Conservation (phyloP, 2,888 invertebrate species). For the Nemotelus nigrinus region DNA sequence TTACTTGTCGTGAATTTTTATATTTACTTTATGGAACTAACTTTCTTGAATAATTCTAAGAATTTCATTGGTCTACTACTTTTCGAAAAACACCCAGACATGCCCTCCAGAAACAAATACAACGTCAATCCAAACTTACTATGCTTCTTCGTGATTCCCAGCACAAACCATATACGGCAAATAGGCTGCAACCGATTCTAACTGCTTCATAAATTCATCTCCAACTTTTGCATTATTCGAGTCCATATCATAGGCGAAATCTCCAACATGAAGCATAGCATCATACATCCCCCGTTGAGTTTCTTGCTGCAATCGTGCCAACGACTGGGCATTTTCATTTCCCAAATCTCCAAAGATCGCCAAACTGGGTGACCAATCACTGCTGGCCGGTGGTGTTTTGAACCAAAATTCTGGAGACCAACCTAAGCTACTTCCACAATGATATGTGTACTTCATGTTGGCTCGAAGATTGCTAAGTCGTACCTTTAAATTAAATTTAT, state of each 20-base stretch:
- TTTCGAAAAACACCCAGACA: too few relatives aligned
- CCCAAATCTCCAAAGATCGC: constrained; percentile 96
- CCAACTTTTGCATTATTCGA: constrained; percentile 82
- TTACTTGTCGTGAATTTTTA: too few relatives aligned
- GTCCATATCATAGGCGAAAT: constrained; percentile 95
- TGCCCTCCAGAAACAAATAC: too few relatives aligned
- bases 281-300: constrained; percentile 83
- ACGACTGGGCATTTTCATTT: constrained; percentile 85
- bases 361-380: constrained; percentile 80
- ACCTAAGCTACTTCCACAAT: constrained; percentile 80
- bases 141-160: constrained; percentile 90
- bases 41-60: too few relatives aligned
- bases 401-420: constrained; percentile 87
- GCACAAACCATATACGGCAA: constrained; percentile 93
- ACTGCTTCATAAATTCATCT: constrained; percentile 92
- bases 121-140: constrained; percentile 68
- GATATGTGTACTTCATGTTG: constrained; percentile 78
- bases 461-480: constrained; percentile 70
- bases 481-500: constrained; percentile 55
- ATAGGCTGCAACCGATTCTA: constrained; percentile 87
- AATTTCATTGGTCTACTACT: too few relatives aligned
- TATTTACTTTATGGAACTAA: too few relatives aligned
- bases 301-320: constrained; percentile 85
- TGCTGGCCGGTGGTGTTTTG: constrained; percentile 73
- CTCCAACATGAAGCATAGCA: constrained; percentile 90